Evolutionary conservation across 2,797 vertebrate species (phyloP), one percentile per base, ranked within the genome.

Genomic region (Coregonus suidteri): DNA sequence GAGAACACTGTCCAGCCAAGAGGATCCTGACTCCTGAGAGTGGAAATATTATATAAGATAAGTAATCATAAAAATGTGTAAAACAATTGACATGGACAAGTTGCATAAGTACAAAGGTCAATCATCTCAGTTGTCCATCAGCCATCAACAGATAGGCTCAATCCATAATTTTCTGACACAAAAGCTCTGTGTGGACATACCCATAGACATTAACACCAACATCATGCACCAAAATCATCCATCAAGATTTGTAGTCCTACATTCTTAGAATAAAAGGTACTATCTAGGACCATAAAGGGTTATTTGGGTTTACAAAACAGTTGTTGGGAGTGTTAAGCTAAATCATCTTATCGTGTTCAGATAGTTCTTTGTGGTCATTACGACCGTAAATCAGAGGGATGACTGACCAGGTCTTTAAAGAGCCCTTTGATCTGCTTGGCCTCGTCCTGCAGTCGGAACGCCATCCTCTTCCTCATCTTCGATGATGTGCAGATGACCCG

Each of bases 341-440:
- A 59, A 59, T 20, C 6, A n/a, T 59, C 18, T 59, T n/a, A n/a
- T 59, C 7, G 56, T 2, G n/a, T 59, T 59, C 53, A n/a, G 53
- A 56, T 56, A 56, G 15, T 56, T 56, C 1, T 56, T 56, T 56
- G 4, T 18, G 53, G 18, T 56, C 53, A 56, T 16, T 18, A 56
- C 16, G 53, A 56, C 53, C 16, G 18, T 56, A 59, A 59, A 59
- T 65, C 20, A 13, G 41, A 47, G 25, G 47, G 18, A 16, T 13
- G 34, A 83, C 94, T 96, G 79, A 98, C 97, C 95, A 99, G 88
- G 79, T 96, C 94, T 77, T 91, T 90, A 84, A 99, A 99, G 79
- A 99, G 96, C 71, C 95, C 94, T 73, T 96, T 96, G 25, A 98
- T 92, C 88, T 97, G 96, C 37, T 94, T 96, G 56, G 94, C 95